Conservation (phyloP, 1,140 invertebrate genomes). For the Bathynomus jamesi region DNA sequence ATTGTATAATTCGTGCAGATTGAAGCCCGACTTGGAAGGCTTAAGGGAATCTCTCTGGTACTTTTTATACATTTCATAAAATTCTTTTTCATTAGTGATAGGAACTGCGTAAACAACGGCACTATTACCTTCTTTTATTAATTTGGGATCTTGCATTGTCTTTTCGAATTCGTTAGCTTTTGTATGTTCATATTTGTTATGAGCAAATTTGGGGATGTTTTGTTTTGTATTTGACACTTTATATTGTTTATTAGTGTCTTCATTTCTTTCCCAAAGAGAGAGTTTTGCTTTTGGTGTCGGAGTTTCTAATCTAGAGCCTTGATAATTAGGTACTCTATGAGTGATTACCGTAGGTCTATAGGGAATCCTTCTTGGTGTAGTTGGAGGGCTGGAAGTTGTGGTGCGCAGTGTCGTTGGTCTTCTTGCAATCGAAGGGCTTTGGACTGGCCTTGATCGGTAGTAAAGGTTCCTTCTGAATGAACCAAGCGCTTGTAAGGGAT, state of each 20-base stretch:
- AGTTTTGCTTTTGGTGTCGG: not conserved
- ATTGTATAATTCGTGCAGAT: constrained; percentile 12
- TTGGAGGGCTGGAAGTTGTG: not conserved
- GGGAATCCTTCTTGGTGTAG: not conserved
- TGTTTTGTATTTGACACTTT: not conserved
- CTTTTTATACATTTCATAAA: constrained; percentile 16
- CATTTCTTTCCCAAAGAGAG: not conserved
- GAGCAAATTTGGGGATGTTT: not conserved
- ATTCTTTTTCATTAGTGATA: constrained; percentile 11
- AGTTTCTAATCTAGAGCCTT: not conserved
- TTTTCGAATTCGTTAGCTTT: constrained; percentile 12
- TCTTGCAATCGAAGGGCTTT: not conserved
- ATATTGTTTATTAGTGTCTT: not conserved
- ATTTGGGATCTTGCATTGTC: constrained; percentile 10
- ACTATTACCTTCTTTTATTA: constrained; percentile 6
- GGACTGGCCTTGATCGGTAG: not conserved
- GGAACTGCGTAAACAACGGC: constrained; percentile 16
- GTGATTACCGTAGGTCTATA: not conserved
- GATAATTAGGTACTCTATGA: not conserved
- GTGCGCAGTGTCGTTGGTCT: not conserved
- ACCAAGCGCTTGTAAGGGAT: not conserved
- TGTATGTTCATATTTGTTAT: not conserved
- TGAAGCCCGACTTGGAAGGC: constrained; percentile 4
- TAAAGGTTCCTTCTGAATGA: not conserved
- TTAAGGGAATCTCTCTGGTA: constrained; percentile 9